phyloP scores from a whole-genome alignment of 1,140 invertebrate species.

The Atta colombica region DNA sequence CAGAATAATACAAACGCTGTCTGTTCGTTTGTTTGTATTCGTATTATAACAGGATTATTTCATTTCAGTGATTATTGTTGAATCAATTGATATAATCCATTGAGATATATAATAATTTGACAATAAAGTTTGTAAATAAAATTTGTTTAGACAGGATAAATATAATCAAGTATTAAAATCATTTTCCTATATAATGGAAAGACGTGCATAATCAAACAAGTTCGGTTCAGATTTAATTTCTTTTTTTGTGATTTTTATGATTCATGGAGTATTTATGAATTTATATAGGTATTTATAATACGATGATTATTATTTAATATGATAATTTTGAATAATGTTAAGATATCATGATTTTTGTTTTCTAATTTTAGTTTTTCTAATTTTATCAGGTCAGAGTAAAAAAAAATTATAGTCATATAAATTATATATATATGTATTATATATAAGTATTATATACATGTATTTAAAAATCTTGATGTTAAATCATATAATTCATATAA shows the following conservation, averaged over 20 bases:
- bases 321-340: too few species aligned
- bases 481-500: neutral
- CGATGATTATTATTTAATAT: too few species aligned
- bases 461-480: neutral
- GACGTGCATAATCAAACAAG: neutral
- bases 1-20: constrained; percentile 48
- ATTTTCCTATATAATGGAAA: neutral
- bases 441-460: neutral
- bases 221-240: neutral
- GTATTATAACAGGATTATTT: constrained; percentile 1
- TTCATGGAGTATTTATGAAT: neutral
- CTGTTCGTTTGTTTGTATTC: constrained; percentile 44
- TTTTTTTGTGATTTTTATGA: constrained; percentile 9
- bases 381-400: neutral
- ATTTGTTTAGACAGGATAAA: neutral
- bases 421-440: too few species aligned
- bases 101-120: neutral
- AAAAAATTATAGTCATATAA: neutral
- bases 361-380: neutral
- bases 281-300: too few species aligned
- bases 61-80: neutral
- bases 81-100: constrained; percentile 9
- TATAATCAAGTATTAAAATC: neutral
- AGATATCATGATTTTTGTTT: neutral
- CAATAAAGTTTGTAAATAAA: neutral